Percentiles rank a stretch among this genome's conserved stretches.
phyloP scores from a whole-genome alignment of 2,797 vertebrate genomes.

The Spinus olivaceus region DNA sequence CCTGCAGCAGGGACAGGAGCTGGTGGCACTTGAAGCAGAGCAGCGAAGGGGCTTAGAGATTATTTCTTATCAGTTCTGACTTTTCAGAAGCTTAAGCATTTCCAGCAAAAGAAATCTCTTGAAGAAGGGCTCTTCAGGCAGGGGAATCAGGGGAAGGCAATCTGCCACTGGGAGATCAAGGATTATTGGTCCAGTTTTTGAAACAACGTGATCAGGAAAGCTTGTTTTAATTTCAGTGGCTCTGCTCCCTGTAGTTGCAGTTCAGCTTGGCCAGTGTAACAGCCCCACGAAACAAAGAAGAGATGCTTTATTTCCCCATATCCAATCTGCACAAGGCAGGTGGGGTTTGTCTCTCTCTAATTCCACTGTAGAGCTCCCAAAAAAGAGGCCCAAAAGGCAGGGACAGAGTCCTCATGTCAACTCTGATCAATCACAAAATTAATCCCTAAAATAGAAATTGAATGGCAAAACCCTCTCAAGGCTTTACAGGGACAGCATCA shows the following conservation, averaged over 20 bases:
- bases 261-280: not conserved
- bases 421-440: not conserved
- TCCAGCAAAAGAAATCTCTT: not conserved
- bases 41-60: not conserved
- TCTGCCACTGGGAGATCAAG: not conserved
- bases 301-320: not conserved
- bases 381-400: not conserved
- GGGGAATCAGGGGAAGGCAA: not conserved
- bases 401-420: not conserved
- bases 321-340: rapidly evolving
- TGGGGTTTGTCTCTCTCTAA: not conserved
- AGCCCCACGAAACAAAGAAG: not conserved
- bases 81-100: not conserved
- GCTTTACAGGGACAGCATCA: not conserved
- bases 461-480: rapidly evolving
- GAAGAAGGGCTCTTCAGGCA: not conserved
- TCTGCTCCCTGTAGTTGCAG: not conserved
- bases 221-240: not conserved
- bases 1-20: not conserved
- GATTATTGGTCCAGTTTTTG: not conserved
- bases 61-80: not conserved
- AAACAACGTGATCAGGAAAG: not conserved
- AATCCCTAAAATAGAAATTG: not conserved
- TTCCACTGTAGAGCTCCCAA: not conserved
- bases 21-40: not conserved